Evolutionary conservation across 2,797 vertebrate species (phyloP), one percentile per base, ranked within the genome.

Genomic region (Orestias chungarensis): DNA sequence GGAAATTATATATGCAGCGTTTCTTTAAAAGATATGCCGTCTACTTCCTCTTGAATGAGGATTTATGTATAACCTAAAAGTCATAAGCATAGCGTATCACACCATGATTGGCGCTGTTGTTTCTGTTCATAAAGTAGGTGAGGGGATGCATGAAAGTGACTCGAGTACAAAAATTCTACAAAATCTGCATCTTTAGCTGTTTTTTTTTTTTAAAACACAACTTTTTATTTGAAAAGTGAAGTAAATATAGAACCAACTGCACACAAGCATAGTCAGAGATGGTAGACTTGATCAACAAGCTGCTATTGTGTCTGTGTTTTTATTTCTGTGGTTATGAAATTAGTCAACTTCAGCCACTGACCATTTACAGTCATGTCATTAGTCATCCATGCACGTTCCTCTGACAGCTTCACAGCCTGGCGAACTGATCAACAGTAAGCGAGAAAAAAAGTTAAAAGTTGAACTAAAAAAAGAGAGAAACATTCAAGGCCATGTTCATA

Each of bases 101-200:
- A 17, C 49, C 65, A 23, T 49, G 3, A 27, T 64, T 33, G 4
- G 23, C 27, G 68, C 49, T 70, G 65, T 75, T 65, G 61, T 65
- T n/a, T n/a, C 59, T 68, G 47, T 65, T 80, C 43, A 17, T 54
- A 29, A 47, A 49, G 38, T 31, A 0, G 68, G 46, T 64, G 77
- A 52, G 75, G 66, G 20, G 62, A 55, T 59, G 6, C 14, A 44
- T 78, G 75, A 74, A 71, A 75, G 79, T 75, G 81, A 81, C 57
- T 87, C 70, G 12, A 46, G 92, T 93, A 93, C 71, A 93, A 93
- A n/a, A 92, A 93, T 79, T 80, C 86, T 92, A 92, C 62, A 92
- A 93, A 73, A 92, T 90, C 79, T 74, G 88, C 86, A 66, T 87
- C 81, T 85, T 89, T 78, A 80, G 85, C 82, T 83, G 10, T 7